Percentiles rank a stretch among this genome's conserved stretches.
phyloP scores from a whole-genome alignment of 2,888 invertebrate genomes.

The Amblyjoppa proteus region DNA sequence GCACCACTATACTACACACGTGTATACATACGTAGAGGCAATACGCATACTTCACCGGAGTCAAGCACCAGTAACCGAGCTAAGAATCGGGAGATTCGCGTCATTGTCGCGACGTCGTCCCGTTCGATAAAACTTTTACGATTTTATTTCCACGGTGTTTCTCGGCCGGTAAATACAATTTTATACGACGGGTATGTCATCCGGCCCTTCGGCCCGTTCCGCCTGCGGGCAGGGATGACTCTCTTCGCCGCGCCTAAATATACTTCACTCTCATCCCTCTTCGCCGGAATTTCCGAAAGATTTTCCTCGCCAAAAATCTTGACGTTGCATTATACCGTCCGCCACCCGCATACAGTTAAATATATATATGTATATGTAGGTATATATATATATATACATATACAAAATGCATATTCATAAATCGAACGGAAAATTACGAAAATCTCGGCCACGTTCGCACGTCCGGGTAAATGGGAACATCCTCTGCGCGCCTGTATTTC shows the following conservation, averaged over 20 bases:
- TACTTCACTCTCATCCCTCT: conserved; percentile 37
- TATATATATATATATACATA: neutral
- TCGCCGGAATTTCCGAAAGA: conserved; percentile 46
- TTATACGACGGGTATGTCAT: neutral
- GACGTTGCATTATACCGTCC: conserved; percentile 1
- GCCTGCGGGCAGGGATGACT: conserved; percentile 8
- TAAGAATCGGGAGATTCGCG: neutral
- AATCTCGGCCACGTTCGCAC: neutral
- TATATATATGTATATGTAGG: neutral
- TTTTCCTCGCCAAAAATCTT: conserved; percentile 36
- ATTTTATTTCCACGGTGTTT: neutral
- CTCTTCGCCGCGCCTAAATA: conserved; percentile 53
- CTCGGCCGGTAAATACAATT: too few relatives aligned
- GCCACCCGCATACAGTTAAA: conserved; percentile 7
- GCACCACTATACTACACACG: neutral
- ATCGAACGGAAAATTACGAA: neutral
- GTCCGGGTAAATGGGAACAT: neutral
- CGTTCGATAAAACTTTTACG: neutral
- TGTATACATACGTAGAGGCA: conserved; percentile 8
- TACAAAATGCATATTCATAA: neutral
- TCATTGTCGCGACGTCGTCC: neutral
- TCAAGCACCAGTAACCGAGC: neutral
- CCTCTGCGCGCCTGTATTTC: too few relatives aligned
- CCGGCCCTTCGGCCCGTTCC: conserved; percentile 1
- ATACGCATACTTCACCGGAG: neutral